These are phyloP conservation scores for Oenanthe melanoleuca DNA, from an alignment of 2,113 vertebrate species.

Conservation along the genomic window DNA sequence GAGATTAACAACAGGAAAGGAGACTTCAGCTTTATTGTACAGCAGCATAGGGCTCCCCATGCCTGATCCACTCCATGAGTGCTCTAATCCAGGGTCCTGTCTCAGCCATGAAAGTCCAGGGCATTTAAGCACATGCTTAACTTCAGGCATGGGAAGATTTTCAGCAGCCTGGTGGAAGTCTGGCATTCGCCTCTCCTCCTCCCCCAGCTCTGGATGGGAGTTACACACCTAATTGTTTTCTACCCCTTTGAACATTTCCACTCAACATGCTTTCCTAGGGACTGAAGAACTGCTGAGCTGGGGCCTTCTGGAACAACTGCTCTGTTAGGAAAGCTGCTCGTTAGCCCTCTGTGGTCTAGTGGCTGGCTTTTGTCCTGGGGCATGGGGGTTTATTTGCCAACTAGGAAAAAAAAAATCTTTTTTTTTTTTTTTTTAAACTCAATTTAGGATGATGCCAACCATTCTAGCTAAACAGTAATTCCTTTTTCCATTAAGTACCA, in stretches of 20 bases:
- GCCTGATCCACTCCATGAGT: conserved; percentile 45
- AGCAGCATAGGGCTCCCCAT: conserved; percentile 28
- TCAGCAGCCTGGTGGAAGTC: conserved; percentile 36
- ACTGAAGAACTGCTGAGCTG: background rate
- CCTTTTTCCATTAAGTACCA: background rate
- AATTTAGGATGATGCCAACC: background rate
- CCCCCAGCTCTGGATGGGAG: background rate
- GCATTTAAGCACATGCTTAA: conserved; percentile 48
- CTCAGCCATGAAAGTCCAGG: background rate
- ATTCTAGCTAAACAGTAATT: background rate
- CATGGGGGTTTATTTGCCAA: background rate
- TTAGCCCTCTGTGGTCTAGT: background rate
- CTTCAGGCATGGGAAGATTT: conserved; percentile 47
- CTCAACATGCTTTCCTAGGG: conserved; percentile 9
- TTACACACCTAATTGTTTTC: conserved; percentile 47
- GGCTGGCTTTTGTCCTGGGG: background rate
- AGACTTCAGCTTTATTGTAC: conserved; percentile 62
- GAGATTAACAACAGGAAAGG: conserved; percentile 70
- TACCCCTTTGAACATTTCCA: conserved; percentile 47
- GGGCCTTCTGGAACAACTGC: background rate
- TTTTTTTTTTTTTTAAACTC: background rate
- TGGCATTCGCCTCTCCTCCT: background rate
- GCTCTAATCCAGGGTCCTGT: conserved; percentile 16
- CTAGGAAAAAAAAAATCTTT: background rate
- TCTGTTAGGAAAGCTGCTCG: background rate